Evolutionary conservation across 2,888 invertebrate genomes (phyloP), one percentile per base, ranked within the genome.

Genomic region (Dryobotodes eremita): DNA sequence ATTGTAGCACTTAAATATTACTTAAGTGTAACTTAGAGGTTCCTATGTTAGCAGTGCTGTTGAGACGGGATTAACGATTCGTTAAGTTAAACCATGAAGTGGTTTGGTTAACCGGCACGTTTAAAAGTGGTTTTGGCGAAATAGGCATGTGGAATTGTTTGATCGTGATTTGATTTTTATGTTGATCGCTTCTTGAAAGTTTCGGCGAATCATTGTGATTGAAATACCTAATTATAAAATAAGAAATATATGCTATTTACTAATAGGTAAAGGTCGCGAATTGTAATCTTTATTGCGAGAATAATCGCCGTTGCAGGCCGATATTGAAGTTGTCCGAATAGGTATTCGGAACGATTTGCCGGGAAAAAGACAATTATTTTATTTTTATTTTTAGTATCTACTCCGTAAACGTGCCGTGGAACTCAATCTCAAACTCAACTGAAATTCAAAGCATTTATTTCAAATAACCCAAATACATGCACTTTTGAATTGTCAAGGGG

Each of bases 1-100:
- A 85, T 85, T 85, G 81, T 87, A 85, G 76, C 85, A 85, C 88
- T 85, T 85, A 87, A 84, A 87, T 87, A 71, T 85, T 74, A 74
- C 86, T 83, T 83, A 83, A 68, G 26, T 72, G 42, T 83, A 75
- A 87, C 73, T 79, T 85, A 71, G 70, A 26, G 70, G 75, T 73
- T 71, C 66, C 46, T 55, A 57, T 72, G 70, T 84, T 84, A 75
- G 69, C 64, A 73, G 48, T 80, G 72, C 85, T 87, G 73, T 84
- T 80, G 85, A 85, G 76, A 87, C 72, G 65, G 48, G 74, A 62
- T 85, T 86, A 73, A 86, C 31, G 78, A 66, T 85, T 87, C 77
- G 77, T 75, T 71, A 65, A 76, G 82, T 79, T 80, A 79, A 81
- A 74, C 84, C 53, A 69, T 55, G 23, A 82, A 48, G 76, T 57